Base-by-base conservation (phyloP, 2,113 vertebrate genomes). In the Hipposideros armiger region DNA sequence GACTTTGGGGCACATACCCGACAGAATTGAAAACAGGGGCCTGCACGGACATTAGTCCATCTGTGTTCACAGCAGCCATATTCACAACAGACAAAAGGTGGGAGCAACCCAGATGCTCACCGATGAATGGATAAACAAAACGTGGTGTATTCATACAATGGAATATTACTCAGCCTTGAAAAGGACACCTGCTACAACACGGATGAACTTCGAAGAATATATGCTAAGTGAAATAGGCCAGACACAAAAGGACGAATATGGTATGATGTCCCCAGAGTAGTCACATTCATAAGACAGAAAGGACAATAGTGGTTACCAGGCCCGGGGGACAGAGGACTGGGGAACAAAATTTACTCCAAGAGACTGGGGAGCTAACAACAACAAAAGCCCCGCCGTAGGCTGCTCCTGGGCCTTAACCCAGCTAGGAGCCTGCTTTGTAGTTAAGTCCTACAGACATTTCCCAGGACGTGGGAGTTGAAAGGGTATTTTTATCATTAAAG, bases 181-280 rank as follows among this genome's bases (percentile, higher is more conserved):
- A 81, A 69, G 32, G 19, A 67, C n/a, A 77, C 32, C 36, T 67
- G 47, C 36, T 72, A n/a, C 50, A 78, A 56, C 64, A 91, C 52
- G 30, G 32, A 83, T 84, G 72, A 88, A 73, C 26, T 36, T 14
- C 50, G 20, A 89, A 60, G 20, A 89, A 60, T 62, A 73, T 26
- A 45, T 10, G 16, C 69, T 78, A 84, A 72, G 47, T 88, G 36
- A 91, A 87, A 82, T 87, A 87, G 94, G 52, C 24, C 83, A 92
- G n/a, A 76, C 11, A 72, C 20, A 77, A 88, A 86, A 92, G 8
- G 11, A 66, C 11, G 91, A 91, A 84, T 50, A 72, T 7, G 70
- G 11, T 30, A n/a, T 22, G 24, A 64, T 47, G 32, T 66, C 32
- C 11, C 77, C 0, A 84, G 26, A 78, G 4, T 3, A 73, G 66